Base-by-base conservation (phyloP, 1,140 invertebrate species). In the Halesus radiatus region DNA sequence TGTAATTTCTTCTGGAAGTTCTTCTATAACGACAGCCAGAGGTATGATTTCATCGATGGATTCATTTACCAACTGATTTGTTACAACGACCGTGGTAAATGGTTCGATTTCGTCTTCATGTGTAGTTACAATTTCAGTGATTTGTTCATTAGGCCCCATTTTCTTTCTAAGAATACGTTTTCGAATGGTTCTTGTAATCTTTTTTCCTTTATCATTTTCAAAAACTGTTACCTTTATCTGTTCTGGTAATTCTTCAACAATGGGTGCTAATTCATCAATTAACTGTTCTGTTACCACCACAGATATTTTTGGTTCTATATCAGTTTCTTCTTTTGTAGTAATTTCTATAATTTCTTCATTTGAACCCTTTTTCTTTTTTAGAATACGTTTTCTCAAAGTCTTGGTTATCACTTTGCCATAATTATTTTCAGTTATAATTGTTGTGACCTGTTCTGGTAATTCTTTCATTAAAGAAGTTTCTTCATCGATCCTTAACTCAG, bases 71-170 rank as follows among this genome's bases (percentile, higher is more conserved):
- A 76, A 79, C 81, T 85, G 76, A 83, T 85, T 78, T 8, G 68
- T 50, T 23, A 52, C 68, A 26, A 26, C 26, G 50, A 74, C 22
- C 1, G 53, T n/a, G 2, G 50, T 58, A 23, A 23, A 22, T 26
- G 72, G 53, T 20, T 52, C 50, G n/a, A 56, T 32, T 15, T 87
- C 85, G 77, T 88, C 86, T 84, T 87, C 86, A 78, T 86, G 84
- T 53, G 87, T 86, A 18, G 86, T 87, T 8, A 87, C 86, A 0
- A 89, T 89, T 53, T 88, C 85, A 37, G 87, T 85, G 76, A 89
- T 58, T 29, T 90, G 87, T 18, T 91, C 87, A 72, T 86, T 88
- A 1, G 84, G 81, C 53, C 81, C 81, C 60, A 78, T 60, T 68
- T 86, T 85, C 76, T 80, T 85, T 83, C 56, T 29, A 37, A 60